Evolutionary conservation across 2,113 vertebrate genomes (phyloP), one percentile per base, ranked within the genome.

Genomic region (Otus sunia): DNA sequence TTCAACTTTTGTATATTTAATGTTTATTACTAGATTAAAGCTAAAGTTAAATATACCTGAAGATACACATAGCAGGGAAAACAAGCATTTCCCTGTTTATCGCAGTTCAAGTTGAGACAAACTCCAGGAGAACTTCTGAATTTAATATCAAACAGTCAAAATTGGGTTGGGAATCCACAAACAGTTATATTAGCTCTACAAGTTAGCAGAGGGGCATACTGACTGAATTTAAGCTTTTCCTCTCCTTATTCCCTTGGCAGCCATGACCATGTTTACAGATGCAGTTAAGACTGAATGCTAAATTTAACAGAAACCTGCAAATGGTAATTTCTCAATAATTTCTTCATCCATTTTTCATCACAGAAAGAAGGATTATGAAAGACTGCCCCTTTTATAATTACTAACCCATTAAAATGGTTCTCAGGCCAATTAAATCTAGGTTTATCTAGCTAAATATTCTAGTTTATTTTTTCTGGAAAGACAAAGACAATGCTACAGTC

Each of bases 401-500:
- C 13, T 47, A 88, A 67, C 52, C 41, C 84, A 52, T 49, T 85
- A 72, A 45, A 86, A 47, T 34, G 67, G 17, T 78, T 83, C 53
- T 95, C 10, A 2, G 88, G 29, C 83, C 22, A 93, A 76, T 69
- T 41, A 89, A 69, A 73, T 41, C 58, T 78, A 11, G 1, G 26
- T 64, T 86, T 68, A 77, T 67, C 47, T 74, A 91, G 36, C 50
- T 55, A 83, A 52, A 77, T 47, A 63, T 90, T 64, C 30, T 62
- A 30, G 11, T 5, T 90, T 67, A 41, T 93, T 58, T 90, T 58
- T 92, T 84, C 39, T 66, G 53, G 52, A 93, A 88, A 79, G 89
- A 96, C 90, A 97, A 94, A 94, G 92, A 85, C 93, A 96, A 19
- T 50, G 84, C 52, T 88, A 83, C 71, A 94, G 60, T 47, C 91